Conservation (phyloP, 2,888 invertebrate genomes). For the Cheilosia grossa region DNA sequence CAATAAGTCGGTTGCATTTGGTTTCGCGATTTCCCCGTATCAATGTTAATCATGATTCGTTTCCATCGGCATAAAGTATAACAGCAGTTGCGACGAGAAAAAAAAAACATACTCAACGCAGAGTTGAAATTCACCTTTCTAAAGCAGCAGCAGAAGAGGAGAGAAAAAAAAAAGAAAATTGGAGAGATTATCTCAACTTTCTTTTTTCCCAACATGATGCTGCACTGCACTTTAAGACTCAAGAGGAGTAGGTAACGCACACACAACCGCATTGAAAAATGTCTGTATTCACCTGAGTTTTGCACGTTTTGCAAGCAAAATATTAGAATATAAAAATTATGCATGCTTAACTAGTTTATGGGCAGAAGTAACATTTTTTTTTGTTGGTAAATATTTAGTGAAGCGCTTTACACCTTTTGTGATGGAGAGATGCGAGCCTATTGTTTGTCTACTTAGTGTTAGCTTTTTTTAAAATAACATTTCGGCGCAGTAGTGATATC, state of each 20-base stretch:
- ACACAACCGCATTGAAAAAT: neutral
- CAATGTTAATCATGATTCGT: constrained; percentile 32
- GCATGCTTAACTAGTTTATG: too few relatives aligned
- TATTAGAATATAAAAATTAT: too few relatives aligned
- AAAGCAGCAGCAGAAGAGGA: constrained; percentile 37
- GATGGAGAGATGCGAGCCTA: too few relatives aligned
- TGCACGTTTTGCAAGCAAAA: too few relatives aligned
- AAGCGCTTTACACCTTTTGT: too few relatives aligned
- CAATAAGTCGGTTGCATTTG: constrained; percentile 23
- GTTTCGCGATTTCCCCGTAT: constrained; percentile 54
- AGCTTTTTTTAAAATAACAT: too few relatives aligned
- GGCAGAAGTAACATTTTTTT: too few relatives aligned
- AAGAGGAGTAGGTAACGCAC: neutral
- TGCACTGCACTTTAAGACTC: constrained; percentile 36
- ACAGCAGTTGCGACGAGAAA: constrained; percentile 3
- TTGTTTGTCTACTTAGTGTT: too few relatives aligned
- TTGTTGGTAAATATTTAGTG: too few relatives aligned
- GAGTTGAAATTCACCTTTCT: constrained; percentile 73
- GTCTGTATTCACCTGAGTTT: too few relatives aligned
- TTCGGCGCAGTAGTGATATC: too few relatives aligned
- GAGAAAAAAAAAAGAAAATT: constrained; percentile 41
- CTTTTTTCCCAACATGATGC: constrained; percentile 48
- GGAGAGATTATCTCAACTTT: constrained; percentile 57
- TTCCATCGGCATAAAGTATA: constrained; percentile 39
- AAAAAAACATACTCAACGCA: neutral